phyloP scores from a whole-genome alignment of 2,113 vertebrate species.

The Erpornis zantholeuca region DNA sequence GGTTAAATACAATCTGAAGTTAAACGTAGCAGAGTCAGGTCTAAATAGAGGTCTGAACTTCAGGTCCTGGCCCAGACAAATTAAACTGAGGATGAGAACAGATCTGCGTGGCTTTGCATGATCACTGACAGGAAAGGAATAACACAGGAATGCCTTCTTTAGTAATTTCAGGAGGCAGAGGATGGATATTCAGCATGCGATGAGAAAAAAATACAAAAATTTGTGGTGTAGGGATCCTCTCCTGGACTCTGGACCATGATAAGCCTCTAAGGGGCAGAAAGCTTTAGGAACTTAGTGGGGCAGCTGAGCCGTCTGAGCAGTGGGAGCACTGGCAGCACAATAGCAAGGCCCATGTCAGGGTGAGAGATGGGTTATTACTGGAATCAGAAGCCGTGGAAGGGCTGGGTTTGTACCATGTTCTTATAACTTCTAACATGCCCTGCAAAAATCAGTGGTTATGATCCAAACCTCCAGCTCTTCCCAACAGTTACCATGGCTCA shows the following conservation, averaged over 20 bases:
- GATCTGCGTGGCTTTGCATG: not conserved
- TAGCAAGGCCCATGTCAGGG: not conserved
- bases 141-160: not conserved
- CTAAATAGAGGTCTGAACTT: not conserved
- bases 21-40: not conserved
- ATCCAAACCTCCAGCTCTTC: not conserved
- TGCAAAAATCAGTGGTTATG: not conserved
- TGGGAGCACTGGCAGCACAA: not conserved
- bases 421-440: fast-evolving
- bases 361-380: not conserved
- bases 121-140: not conserved
- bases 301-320: not conserved
- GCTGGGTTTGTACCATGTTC: not conserved
- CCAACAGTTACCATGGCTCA: not conserved
- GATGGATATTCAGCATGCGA: not conserved
- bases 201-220: not conserved
- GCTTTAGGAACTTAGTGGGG: not conserved
- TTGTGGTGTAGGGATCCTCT: not conserved
- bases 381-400: not conserved
- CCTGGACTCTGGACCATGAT: not conserved
- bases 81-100: not conserved
- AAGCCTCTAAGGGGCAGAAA: not conserved
- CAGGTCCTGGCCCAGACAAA: not conserved
- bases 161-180: not conserved
- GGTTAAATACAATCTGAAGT: not conserved